These are phyloP conservation scores for Melospiza melodia DNA, from an alignment of 2,113 vertebrate genomes.

Conservation along the genomic window DNA sequence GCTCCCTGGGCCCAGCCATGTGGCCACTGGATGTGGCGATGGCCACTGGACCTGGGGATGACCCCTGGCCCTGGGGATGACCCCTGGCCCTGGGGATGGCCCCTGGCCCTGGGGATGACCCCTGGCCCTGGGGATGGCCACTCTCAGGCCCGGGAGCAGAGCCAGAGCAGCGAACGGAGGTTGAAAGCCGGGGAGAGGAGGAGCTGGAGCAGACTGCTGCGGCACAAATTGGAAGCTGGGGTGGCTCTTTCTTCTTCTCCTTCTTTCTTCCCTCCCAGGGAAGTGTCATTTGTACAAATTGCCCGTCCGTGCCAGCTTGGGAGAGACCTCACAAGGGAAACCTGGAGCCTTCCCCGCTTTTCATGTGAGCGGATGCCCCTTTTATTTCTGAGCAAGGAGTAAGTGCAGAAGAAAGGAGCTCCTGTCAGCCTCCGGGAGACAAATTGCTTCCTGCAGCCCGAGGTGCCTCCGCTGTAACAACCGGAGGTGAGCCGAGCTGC, in stretches of 20 bases:
- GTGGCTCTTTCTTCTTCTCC: not conserved
- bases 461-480: conserved; percentile 38
- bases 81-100: too few species aligned
- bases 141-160: accelerated
- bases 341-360: conserved; percentile 52
- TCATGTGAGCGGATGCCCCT: conserved; percentile 59
- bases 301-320: conserved; percentile 22
- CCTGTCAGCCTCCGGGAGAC: conserved; percentile 23
- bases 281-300: conserved; percentile 70
- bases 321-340: conserved; percentile 50
- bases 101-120: too few species aligned
- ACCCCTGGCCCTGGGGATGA: too few species aligned
- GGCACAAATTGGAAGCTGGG: conserved; percentile 35
- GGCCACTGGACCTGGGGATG: too few species aligned
- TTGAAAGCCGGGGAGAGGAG: not conserved
- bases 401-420: conserved; percentile 57
- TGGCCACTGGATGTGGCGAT: too few species aligned
- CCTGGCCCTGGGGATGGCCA: too few species aligned
- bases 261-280: not conserved
- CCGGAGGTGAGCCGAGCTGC: conserved; percentile 12
- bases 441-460: conserved; percentile 50
- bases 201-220: not conserved
- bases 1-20: too few species aligned
- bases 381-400: conserved; percentile 57
- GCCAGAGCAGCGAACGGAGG: not conserved